These are phyloP conservation scores for Mystacornis crossleyi DNA, from an alignment of 2,113 vertebrate genomes.

Conservation along the genomic window DNA sequence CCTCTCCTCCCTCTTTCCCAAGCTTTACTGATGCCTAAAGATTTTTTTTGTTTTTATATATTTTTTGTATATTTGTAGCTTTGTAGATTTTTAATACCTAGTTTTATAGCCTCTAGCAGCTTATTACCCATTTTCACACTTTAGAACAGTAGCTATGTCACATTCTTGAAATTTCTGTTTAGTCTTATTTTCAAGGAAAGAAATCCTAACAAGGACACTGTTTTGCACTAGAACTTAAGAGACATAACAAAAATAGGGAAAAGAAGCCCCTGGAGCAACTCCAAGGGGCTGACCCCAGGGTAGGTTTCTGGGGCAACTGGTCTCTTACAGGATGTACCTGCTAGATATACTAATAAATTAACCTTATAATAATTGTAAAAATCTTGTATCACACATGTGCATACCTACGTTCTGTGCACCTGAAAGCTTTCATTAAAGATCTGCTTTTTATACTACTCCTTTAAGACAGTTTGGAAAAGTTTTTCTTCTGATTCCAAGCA, in stretches of 20 bases:
- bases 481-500: not conserved
- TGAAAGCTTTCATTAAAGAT: not conserved
- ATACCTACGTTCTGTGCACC: not conserved
- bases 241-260: not conserved
- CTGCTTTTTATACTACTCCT: not conserved
- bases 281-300: not conserved
- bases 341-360: not conserved
- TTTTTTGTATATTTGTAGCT: not conserved
- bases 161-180: not conserved
- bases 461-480: not conserved
- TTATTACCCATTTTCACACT: not conserved
- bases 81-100: not conserved
- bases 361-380: not conserved
- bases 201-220: not conserved
- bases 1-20: not conserved
- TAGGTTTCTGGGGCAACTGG: not conserved
- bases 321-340: not conserved
- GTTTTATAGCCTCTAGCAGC: not conserved
- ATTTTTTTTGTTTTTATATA: not conserved
- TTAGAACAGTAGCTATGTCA: not conserved
- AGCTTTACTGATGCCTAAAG: not conserved
- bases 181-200: not conserved
- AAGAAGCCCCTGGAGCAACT: not conserved
- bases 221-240: not conserved
- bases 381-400: accelerated